Percentiles rank a stretch among this genome's conserved stretches.
Conservation (phyloP, 2,797 vertebrate species). For the Presbytis comata region DNA sequence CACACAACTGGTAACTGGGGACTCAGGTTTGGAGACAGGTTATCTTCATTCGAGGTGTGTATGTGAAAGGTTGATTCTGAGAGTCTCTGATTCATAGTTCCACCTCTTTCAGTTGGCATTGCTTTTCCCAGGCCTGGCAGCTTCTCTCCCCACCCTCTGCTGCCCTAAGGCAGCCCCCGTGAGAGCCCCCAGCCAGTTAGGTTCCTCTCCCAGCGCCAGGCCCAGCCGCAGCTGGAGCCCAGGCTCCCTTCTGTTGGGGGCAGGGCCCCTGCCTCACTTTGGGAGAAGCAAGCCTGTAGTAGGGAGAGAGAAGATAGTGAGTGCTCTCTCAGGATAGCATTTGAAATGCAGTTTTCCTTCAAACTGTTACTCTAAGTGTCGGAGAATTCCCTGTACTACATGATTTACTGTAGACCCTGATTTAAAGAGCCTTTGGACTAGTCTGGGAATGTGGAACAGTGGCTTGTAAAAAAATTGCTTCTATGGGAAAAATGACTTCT, state of each 20-base stretch:
- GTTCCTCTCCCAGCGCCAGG: neutral
- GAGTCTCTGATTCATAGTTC: neutral
- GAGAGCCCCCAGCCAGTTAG: neutral
- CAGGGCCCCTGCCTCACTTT: neutral
- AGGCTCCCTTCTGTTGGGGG: neutral
- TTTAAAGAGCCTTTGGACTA: neutral
- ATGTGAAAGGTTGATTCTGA: neutral
- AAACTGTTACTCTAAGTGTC: neutral
- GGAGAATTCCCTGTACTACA: neutral
- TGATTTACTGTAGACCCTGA: neutral
- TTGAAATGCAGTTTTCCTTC: neutral
- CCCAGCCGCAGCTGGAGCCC: neutral
- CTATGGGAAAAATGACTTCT: neutral
- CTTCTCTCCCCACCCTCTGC: neutral
- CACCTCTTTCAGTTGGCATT: neutral
- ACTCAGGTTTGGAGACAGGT: neutral
- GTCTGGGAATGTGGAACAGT: neutral
- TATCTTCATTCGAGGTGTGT: neutral
- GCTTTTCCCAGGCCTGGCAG: neutral
- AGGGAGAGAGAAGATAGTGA: neutral
- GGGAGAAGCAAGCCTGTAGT: neutral
- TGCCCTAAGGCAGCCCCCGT: neutral
- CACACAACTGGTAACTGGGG: no score
- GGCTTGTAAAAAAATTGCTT: neutral
- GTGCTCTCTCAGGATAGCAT: neutral